Base-by-base conservation (phyloP, 2,797 vertebrate genomes). In the Acrossocheilus fasciatus region DNA sequence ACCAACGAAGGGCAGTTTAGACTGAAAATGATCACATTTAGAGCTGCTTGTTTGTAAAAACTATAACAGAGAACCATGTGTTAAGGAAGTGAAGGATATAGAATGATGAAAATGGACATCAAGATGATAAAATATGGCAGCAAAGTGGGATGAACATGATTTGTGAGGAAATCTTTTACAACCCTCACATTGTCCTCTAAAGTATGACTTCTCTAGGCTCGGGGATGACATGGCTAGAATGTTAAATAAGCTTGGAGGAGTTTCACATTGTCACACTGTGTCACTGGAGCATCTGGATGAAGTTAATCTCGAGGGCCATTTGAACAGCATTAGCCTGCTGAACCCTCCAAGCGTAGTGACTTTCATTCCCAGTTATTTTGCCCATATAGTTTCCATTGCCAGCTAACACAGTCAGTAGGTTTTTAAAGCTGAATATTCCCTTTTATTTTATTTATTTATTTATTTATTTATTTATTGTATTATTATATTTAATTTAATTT, bases 271-370 rank as follows among this genome's bases (percentile, higher is more conserved):
- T 81, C 79, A 81, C 77, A 79, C 57, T 30, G 74, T 82, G 82
- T 84, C 83, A 78, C 62, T 14, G 45, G 36, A 84, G 83, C 83
- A 78, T 77, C 83, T 78, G 73, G 74, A 78, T 84, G 74, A 84
- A 84, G 83, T 84, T 84, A 77, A 84, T 84, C 83, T 84, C 23
- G n/a, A 78, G 83, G 83, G 83, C 74, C 73, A 68, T 77, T 84
- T 84, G 73, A 84, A 69, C 62, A 84, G 74, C 74, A 69, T 84
- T 84, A 84, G 74, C 34, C 45, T 26, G 45, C 47, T 78, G 74
- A 78, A 84, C 74, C 62, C 74, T 52, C 47, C 23, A 69, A 69
- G 20, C 36, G 6, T 20, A 66, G 34, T 26, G 45, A 64, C 45
- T 84, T 30, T 84, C 59, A 30, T 39, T n/a, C 6, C n/a, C 18